phyloP scores from a whole-genome alignment of 2,113 vertebrate species.

The Rhinolophus ferrumequinum region DNA sequence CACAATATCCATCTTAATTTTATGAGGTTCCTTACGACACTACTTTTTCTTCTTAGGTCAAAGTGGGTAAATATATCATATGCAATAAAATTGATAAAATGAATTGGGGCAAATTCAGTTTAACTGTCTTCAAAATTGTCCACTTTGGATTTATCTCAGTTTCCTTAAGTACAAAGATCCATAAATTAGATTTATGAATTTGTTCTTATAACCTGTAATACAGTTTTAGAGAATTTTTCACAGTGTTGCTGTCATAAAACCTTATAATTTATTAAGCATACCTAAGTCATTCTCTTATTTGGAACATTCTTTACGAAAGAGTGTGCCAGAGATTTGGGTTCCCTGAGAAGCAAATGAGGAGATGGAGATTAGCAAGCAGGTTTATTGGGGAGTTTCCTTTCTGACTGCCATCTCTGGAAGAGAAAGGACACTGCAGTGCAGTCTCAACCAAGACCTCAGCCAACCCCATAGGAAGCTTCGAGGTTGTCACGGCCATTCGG shows the following conservation, averaged over 20 bases:
- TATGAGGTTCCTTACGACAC: not conserved
- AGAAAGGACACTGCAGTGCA: not conserved
- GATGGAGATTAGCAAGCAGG: not conserved
- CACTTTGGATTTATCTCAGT: not conserved
- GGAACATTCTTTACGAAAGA: not conserved
- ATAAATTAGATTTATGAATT: conserved; percentile 43
- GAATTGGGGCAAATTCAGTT: not conserved
- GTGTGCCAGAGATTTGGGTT: not conserved
- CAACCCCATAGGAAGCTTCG: not conserved
- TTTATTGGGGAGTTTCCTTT: not conserved
- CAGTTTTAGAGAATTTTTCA: conserved; percentile 7
- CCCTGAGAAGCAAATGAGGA: not conserved
- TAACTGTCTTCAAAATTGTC: conserved; percentile 20
- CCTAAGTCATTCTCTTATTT: not conserved
- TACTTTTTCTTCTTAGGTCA: conserved; percentile 15
- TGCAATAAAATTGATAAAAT: not conserved
- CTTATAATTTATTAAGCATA: not conserved
- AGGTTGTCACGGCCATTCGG: not conserved
- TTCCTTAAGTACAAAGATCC: conserved; percentile 46
- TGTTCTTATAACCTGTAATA: not conserved
- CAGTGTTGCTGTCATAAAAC: not conserved
- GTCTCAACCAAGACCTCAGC: not conserved
- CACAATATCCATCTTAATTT: conserved; percentile 37
- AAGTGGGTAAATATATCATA: not conserved
- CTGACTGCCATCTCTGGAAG: not conserved